A percentile compares a stretch with the other conserved stretches of the same genome.
phyloP scores from a whole-genome alignment of 2,888 invertebrate species.

The Campoplex nolae region DNA sequence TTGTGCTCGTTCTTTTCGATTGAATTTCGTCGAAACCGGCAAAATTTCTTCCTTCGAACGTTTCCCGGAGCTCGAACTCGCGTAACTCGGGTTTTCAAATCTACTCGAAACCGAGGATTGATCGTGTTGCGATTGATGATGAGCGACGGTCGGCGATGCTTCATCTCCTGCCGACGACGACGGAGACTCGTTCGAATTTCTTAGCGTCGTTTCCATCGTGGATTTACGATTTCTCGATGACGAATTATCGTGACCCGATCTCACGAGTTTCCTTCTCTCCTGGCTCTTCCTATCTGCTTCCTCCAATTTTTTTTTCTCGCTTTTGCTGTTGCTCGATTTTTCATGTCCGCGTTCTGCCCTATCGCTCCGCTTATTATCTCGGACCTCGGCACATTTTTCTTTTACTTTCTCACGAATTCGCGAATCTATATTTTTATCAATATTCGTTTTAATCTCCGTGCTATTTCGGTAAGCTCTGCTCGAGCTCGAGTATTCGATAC shows the following conservation, averaged over 20 bases:
- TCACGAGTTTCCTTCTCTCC: constrained; percentile 35
- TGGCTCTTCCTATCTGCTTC: not conserved
- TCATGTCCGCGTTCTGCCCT: too few relatives aligned
- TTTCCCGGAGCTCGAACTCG: not conserved
- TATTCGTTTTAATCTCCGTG: not conserved
- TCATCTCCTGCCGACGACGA: constrained; percentile 68
- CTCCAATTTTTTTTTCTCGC: not conserved
- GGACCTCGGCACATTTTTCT: not conserved
- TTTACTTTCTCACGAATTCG: not conserved
- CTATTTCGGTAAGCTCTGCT: constrained; percentile 3
- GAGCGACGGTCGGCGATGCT: constrained; percentile 30
- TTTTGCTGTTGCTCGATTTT: not conserved
- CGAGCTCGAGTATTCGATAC: not conserved
- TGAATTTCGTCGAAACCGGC: not conserved
- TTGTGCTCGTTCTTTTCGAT: constrained; percentile 39
- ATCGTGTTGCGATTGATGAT: constrained; percentile 23
- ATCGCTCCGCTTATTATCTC: not conserved
- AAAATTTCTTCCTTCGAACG: not conserved
- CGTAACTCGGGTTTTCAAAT: not conserved
- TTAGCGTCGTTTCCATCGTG: not conserved
- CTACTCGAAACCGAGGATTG: constrained; percentile 61
- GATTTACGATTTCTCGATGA: constrained; percentile 2
- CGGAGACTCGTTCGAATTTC: constrained; percentile 16
- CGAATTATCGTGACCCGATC: not conserved
- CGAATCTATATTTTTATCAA: not conserved